These are phyloP conservation scores for Cotesia congregata DNA, from an alignment of 2,888 invertebrate genomes.

Conservation along the genomic window DNA sequence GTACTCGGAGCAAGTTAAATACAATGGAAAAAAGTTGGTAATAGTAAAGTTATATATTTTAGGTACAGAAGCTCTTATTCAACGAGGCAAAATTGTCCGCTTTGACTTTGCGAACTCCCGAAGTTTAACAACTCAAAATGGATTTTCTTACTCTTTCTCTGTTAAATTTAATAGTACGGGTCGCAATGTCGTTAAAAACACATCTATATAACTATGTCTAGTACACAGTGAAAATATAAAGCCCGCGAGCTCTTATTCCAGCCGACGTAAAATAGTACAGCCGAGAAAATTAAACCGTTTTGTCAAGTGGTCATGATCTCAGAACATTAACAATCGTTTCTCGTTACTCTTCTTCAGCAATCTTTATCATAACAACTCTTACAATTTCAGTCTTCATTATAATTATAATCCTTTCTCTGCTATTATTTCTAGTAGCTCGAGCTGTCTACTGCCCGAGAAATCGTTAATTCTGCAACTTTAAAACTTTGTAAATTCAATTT, in stretches of 20 bases:
- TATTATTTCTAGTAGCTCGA: background rate
- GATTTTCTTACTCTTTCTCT: background rate
- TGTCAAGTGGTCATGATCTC: background rate
- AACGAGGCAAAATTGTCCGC: slow-evolving; percentile 27
- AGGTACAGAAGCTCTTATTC: slow-evolving; percentile 21
- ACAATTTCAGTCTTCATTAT: background rate
- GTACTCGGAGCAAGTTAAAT: slow-evolving; percentile 5
- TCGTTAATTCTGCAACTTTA: slow-evolving; percentile 48
- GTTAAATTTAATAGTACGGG: background rate
- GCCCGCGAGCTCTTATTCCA: background rate
- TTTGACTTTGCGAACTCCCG: slow-evolving; percentile 10
- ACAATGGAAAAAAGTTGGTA: slow-evolving; percentile 3
- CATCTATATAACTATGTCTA: background rate
- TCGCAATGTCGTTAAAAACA: background rate
- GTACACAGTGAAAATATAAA: background rate
- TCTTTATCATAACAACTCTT: background rate
- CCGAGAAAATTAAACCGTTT: background rate
- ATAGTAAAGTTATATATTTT: slow-evolving; percentile 18
- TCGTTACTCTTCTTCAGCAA: background rate
- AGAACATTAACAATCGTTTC: background rate
- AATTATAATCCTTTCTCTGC: background rate
- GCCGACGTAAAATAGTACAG: background rate
- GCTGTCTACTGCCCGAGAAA: slow-evolving; percentile 33
- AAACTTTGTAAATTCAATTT: too few relatives aligned
- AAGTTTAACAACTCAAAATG: background rate